These are phyloP conservation scores for Urocyon cinereoargenteus DNA, from an alignment of 2,797 vertebrate species.

Conservation along the genomic window DNA sequence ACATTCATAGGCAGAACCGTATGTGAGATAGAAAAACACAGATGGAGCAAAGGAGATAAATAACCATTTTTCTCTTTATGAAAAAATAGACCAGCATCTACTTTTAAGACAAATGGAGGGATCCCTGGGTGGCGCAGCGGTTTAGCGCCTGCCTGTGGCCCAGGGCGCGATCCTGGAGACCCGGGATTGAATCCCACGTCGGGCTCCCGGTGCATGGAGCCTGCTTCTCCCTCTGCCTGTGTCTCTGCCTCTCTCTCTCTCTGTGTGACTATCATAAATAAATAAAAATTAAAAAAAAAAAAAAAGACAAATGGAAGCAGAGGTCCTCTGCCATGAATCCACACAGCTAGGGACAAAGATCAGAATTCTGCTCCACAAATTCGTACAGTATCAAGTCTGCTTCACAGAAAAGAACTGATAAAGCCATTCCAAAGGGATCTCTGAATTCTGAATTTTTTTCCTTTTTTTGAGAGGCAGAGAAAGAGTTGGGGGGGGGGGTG, in stretches of 20 bases:
- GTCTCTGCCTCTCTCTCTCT: too few relatives aligned
- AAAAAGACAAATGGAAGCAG: constrained; percentile 15
- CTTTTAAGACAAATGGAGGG: constrained; percentile 7
- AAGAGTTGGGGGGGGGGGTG: background rate
- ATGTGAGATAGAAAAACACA: background rate
- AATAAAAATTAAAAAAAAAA: too few relatives aligned
- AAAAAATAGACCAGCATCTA: background rate
- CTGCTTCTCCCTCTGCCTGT: too few relatives aligned
- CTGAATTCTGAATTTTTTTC: background rate
- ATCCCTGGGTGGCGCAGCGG: too few relatives aligned
- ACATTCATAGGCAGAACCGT: background rate
- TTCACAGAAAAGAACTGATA: constrained; percentile 1
- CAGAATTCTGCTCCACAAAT: background rate
- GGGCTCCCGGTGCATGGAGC: too few relatives aligned
- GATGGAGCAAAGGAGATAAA: background rate
- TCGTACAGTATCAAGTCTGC: background rate
- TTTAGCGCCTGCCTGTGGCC: too few relatives aligned
- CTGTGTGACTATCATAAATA: too few relatives aligned
- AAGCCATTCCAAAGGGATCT: background rate
- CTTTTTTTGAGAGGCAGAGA: background rate
- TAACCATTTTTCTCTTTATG: background rate
- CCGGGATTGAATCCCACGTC: too few relatives aligned
- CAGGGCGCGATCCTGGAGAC: too few relatives aligned
- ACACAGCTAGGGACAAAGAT: background rate
- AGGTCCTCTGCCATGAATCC: background rate